Base-by-base conservation (phyloP, 2,113 vertebrate species). In the Etheostoma cragini region DNA sequence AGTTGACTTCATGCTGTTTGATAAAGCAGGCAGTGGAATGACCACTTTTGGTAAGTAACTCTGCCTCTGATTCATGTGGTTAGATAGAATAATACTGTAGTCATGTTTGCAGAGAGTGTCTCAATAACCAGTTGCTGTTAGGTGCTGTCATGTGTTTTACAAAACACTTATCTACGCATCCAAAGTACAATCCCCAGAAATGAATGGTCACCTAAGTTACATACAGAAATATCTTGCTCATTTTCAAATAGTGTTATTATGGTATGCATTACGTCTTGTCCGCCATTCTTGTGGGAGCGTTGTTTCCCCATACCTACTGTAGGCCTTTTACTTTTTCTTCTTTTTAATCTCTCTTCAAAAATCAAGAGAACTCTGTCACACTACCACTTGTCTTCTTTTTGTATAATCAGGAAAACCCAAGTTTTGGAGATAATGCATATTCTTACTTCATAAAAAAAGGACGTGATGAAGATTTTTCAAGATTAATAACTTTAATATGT, bases 1-100 rank as follows among this genome's bases (percentile, higher is more conserved):
- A 91, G 96, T 98, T 65, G 95, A 97, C 70, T 98, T 98, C 91
- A 96, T 97, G 85, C 95, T 97, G 42, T 97, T 97, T 84, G 96
- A 98, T 94, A 97, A 97, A 93, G 92, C 96, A 22, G 96, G 96
- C 72, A 96, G 94, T 85, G 96, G 96, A 92, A 92, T 96, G 93
- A 94, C 96, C 76, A 96, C 94, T 80, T 97, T 97, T 81, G 96
- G 96, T 97, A 95, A 96, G 94, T 82, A 53, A 42, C 8, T 64
- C 76, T 50, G 26, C 63, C 14, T 65, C 63, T 49, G 62, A 82
- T 76, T 78, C 33, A 69, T 3, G 19, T 46, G 35, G 65, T 71
- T 56, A 30, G 53, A 73, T 54, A 26, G 24, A 71, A 38, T 22
- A 11, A 65, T 56, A 42, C 16, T 11, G 13, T 5, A 42, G 56